A percentile compares a stretch with the other conserved stretches of the same genome.
These are phyloP conservation scores for Sinodicranocentrus sp. DNA, from an alignment of 2,888 invertebrate genomes.

Conservation along the genomic window DNA sequence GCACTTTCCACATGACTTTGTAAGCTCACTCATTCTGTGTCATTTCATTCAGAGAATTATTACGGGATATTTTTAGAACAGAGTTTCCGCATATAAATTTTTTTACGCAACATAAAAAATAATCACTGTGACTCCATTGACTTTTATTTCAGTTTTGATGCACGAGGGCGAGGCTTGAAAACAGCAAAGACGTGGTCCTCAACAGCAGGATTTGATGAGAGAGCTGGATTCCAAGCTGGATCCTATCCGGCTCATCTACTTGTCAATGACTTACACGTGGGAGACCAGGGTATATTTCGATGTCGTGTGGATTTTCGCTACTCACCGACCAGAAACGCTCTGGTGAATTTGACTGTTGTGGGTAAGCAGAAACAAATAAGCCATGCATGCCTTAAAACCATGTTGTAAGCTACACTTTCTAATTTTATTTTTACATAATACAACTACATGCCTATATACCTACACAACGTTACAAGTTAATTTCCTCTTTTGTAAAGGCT, in stretches of 20 bases:
- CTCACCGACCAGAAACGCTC: constrained; percentile 86
- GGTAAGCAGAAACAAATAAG: constrained; percentile 81
- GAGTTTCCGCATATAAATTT: neutral
- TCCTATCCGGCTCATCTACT: constrained; percentile 82
- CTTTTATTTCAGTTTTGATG: constrained; percentile 82
- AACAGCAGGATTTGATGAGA: constrained; percentile 81
- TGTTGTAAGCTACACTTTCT: neutral
- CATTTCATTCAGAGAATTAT: no score
- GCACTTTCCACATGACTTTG: no score
- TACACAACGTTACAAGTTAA: neutral
- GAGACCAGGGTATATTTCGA: constrained; percentile 83
- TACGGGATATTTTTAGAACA: neutral
- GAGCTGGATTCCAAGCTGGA: constrained; percentile 82
- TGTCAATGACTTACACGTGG: constrained; percentile 82
- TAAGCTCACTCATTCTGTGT: no score
- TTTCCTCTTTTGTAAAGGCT: no score
- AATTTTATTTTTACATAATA: neutral
- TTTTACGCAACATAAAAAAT: constrained; percentile 21
- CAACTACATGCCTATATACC: no score
- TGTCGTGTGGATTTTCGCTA: constrained; percentile 87
- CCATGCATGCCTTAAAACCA: no score
- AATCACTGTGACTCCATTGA: constrained; percentile 24
- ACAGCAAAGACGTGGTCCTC: constrained; percentile 83
- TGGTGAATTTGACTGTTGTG: constrained; percentile 87
- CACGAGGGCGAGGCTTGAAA: constrained; percentile 81